Percentiles rank a stretch among this genome's conserved stretches.
Evolutionary conservation across 2,113 vertebrate genomes (phyloP).

Genomic region (Acrocephalus arundinaceus): DNA sequence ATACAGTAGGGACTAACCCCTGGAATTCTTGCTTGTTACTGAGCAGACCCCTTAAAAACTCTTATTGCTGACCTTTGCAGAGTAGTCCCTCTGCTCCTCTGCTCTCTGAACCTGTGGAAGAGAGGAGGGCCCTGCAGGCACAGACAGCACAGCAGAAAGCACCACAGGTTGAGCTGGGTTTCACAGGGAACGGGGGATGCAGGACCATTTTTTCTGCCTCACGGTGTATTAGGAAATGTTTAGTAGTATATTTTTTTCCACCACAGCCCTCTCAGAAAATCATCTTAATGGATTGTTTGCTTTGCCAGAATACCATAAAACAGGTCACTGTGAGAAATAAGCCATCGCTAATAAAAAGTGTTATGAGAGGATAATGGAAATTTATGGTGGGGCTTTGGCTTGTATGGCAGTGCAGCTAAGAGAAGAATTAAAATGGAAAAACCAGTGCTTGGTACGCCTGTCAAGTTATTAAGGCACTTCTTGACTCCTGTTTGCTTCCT

Average conservation of each 20-base stretch:
- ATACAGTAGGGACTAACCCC: neutral
- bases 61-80: neutral
- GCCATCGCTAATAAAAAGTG: neutral
- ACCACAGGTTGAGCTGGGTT: neutral
- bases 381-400: neutral
- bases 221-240: neutral
- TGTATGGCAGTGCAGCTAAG: neutral
- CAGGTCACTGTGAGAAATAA: neutral
- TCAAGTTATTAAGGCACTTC: neutral
- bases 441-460: neutral
- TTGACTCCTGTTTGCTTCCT: neutral
- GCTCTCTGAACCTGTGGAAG: neutral
- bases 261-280: neutral
- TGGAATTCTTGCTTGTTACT: neutral
- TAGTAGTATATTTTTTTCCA: neutral
- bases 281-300: neutral
- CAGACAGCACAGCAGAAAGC: rapidly evolving
- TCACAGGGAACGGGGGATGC: rapidly evolving
- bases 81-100: neutral
- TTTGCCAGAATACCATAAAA: neutral
- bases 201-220: neutral
- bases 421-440: neutral
- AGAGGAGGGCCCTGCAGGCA: neutral
- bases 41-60: neutral
- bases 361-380: neutral